phyloP scores from a whole-genome alignment of 2,888 invertebrate genomes.

The Leptopilina drosophilae region DNA sequence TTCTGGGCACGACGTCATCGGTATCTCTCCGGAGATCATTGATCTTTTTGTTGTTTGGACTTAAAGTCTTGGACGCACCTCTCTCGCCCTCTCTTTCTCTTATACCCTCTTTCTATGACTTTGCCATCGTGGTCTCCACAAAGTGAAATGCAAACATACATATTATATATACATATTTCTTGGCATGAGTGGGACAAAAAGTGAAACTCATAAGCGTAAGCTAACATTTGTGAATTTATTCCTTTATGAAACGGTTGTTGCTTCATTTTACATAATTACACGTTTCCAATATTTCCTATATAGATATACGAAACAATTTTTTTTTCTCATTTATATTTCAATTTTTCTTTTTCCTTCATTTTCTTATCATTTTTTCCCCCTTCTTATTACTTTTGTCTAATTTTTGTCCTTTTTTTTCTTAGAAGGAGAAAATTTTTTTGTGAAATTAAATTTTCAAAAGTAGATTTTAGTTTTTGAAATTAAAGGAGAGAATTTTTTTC shows the following conservation, averaged over 20 bases:
- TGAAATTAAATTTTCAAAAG: not conserved
- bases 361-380: no score
- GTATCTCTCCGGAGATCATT: slow-evolving; percentile 27
- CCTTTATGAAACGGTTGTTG: not conserved
- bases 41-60: slow-evolving; percentile 34
- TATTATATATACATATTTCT: slow-evolving; percentile 30
- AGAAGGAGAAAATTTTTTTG: no score
- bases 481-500: not conserved
- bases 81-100: no score
- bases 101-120: not conserved
- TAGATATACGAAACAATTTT: no score
- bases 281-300: no score
- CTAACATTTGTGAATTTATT: not conserved
- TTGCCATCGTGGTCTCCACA: slow-evolving; percentile 1
- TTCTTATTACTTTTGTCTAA: no score
- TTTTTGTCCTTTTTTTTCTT: no score
- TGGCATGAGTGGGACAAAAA: slow-evolving; percentile 25
- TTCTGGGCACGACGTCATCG: slow-evolving; percentile 26
- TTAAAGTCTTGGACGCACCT: slow-evolving; percentile 12
- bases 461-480: not conserved
- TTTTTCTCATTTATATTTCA: no score
- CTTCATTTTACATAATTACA: not conserved
- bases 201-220: slow-evolving; percentile 16
- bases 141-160: slow-evolving; percentile 29
- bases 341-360: no score